Evolutionary conservation across 2,797 vertebrate species (phyloP).

Genomic region (Pipistrellus nathusii): DNA sequence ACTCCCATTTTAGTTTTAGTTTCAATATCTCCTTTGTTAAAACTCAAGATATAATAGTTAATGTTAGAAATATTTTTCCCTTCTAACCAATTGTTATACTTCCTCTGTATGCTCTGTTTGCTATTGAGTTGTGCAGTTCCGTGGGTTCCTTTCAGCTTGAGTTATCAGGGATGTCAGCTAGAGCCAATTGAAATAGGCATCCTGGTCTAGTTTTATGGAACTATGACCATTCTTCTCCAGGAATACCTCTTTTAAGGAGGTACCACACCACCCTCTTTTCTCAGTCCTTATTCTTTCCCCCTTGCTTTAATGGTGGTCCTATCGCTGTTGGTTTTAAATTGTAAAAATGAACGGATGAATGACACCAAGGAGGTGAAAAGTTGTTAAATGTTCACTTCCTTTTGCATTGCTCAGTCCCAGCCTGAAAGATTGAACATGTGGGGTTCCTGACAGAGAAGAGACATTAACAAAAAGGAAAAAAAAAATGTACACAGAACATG

Average conservation of each 20-base stretch:
- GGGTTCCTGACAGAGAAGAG: background rate
- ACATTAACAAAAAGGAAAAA: conserved; percentile 53
- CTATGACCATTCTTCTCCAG: background rate
- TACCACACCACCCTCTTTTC: background rate
- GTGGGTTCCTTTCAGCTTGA: background rate
- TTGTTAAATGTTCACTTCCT: background rate
- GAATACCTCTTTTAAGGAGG: background rate
- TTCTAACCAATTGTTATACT: background rate
- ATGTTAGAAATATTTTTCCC: background rate
- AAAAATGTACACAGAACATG: conserved; percentile 63
- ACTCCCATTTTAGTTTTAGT: conserved; percentile 12
- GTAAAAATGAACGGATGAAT: background rate
- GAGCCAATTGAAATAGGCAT: background rate
- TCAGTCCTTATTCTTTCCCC: background rate
- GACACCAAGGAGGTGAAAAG: background rate
- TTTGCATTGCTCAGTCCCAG: background rate
- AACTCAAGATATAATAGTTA: background rate
- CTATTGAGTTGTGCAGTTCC: background rate
- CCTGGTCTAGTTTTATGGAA: background rate
- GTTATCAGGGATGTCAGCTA: background rate
- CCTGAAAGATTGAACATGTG: background rate
- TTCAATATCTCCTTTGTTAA: conserved; percentile 7
- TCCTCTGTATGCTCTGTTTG: background rate
- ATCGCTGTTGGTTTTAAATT: conserved; percentile 2
- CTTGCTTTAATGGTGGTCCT: background rate